Base-by-base conservation (phyloP, 2,888 invertebrate species). In the Lasioglossum leucozonium region DNA sequence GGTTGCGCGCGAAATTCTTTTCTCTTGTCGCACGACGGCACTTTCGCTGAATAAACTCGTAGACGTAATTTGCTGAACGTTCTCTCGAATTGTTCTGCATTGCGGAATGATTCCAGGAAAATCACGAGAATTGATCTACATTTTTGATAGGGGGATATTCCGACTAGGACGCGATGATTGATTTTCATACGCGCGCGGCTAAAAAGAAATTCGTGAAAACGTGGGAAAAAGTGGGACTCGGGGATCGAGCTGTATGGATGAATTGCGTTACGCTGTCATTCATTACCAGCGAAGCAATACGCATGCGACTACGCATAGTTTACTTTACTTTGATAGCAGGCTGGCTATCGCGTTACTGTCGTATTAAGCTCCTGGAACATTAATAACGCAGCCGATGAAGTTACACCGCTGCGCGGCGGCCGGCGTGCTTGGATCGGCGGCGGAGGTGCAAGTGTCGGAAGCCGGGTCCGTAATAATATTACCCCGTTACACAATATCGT, bases 401-500 rank as follows among this genome's bases (percentile, higher is more conserved):
- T 67, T 74, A 72, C 76, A 72, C 11, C 30, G n/a, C 34, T 3
- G 34, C 34, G 34, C 34, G 34, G 2, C 42, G 72, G 65, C 18
- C 65, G 30, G 34, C 34, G 82, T 65, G 34, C 65, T 34, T 26
- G 13, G 44, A 65, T 22, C 82, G 62, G 22, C 82, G 62, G 22
- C 75, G 22, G 44, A 1, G 65, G 65, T 58, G 84, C 84, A 72
- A 65, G 77, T 78, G 84, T 83, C 84, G 79, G 84, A 67, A 84
- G 84, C 84, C 78, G 72, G 55, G 47, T 69, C 42, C 2, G 26
- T 84, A 75, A 84, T 72, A 84, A 79, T 83, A 84, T 84, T 84
- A 79, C 58, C 77, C 75, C 72, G 84, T 79, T 84, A 76, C 79
- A 62, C 73, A 84, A 84, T 84, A 76, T 84, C 79, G 78, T 72